Base-by-base conservation (phyloP, 2,888 invertebrate genomes). In the Ypsolopha scabrella region DNA sequence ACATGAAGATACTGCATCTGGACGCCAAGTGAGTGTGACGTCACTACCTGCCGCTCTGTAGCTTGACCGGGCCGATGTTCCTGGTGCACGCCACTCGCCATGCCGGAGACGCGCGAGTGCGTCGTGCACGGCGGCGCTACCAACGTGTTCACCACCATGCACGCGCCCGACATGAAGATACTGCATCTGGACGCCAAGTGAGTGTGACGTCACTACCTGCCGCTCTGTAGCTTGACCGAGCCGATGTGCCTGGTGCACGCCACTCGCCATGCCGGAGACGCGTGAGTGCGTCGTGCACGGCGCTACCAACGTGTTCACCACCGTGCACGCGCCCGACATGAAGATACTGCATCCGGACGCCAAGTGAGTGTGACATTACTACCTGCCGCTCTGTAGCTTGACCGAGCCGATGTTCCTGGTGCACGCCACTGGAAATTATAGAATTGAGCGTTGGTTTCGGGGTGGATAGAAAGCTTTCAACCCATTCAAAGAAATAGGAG, bases 271-370 rank as follows among this genome's bases (percentile, higher is more conserved):
- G 92, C 98, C 98, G 1, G 98, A 99, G 87, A 97, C 98, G 52
- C 90, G 98, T 60, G 96, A 96, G 87, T 96, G 96, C 87, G 96
- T 97, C 59, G 95, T 97, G 60, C 97, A 96, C 80, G 98, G 98
- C 65, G 98, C 97, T 77, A 98, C 98, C 67, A 96, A 96, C 87
- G 96, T 98, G 60, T 99, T 98, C 88, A 97, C 97, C 68, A 95
- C 97, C 53, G 95, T 98, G 58, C 98, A 99, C 74, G 94, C 95
- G 59, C 95, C 98, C 93, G 98, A 99, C 86, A 98, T 99, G 98
- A 96, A 96, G 85, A 97, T 97, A 85, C 91, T 97, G 62, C 96
- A 97, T 80, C 91, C 98, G 64, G 97, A 98, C 79, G 90, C 93
- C 76, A 97, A 96, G 98, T 98, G 90, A 94, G 95, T 91, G 24